Evolutionary conservation across 2,888 invertebrate genomes (phyloP).

Genomic region (Sabellastarte sp.): DNA sequence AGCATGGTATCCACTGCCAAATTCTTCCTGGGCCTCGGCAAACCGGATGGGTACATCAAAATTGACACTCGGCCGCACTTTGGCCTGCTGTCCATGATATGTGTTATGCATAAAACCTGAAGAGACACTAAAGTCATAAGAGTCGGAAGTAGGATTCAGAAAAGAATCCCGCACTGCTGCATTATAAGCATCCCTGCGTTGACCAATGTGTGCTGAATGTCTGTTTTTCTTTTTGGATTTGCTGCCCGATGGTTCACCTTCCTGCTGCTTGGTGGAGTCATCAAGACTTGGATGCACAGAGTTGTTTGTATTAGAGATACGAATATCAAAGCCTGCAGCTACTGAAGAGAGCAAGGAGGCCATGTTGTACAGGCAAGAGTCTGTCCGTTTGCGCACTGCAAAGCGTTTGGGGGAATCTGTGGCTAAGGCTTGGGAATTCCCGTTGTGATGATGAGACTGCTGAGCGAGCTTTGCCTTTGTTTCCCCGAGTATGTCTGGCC

Average conservation of each 20-base stretch:
- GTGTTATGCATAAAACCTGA: conserved; percentile 65
- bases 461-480: conserved; percentile 35
- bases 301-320: conserved; percentile 70
- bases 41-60: conserved; percentile 49
- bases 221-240: conserved; percentile 24
- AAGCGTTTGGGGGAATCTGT: conserved; percentile 24
- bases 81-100: conserved; percentile 78
- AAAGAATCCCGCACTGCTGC: conserved; percentile 54
- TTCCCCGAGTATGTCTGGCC: conserved; percentile 51
- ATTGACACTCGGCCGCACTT: conserved; percentile 58
- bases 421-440: conserved; percentile 51
- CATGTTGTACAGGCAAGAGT: conserved; percentile 79
- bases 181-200: conserved; percentile 53
- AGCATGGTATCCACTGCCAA: not conserved
- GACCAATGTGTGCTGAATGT: conserved; percentile 43
- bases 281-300: conserved; percentile 20
- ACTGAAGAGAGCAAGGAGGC: conserved; percentile 87
- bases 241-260: not conserved
- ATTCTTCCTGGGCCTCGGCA: conserved; percentile 30
- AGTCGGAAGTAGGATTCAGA: conserved; percentile 34
- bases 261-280: conserved; percentile 21
- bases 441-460: conserved; percentile 70
- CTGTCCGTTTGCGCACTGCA: conserved; percentile 57
- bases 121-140: conserved; percentile 24
- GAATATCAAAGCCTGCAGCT: conserved; percentile 84